Conservation (phyloP, 1,140 invertebrate genomes). For the Drosophila pseudoananassae region DNA sequence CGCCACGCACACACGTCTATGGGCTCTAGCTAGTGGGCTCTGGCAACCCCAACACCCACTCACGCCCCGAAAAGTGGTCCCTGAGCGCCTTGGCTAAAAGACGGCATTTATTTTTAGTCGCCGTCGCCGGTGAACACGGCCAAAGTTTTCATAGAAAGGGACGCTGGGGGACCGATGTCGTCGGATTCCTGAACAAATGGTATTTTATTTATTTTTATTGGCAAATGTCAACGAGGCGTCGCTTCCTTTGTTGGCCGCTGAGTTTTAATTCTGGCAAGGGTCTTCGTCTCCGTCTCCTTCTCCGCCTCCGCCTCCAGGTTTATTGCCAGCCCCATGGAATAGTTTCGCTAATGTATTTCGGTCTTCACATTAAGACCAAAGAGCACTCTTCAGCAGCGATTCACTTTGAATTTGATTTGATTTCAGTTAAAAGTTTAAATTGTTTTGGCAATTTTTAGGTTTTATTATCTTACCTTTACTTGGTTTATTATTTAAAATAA, state of each 20-base stretch:
- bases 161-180: constrained; percentile 9
- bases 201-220: constrained; percentile 82
- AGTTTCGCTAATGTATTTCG: constrained; percentile 57
- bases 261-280: constrained; percentile 55
- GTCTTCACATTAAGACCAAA: constrained; percentile 19
- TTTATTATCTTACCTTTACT: too few species aligned
- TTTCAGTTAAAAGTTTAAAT: constrained; percentile 19
- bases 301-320: constrained; percentile 13
- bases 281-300: background rate
- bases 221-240: constrained; percentile 78
- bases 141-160: constrained; percentile 14
- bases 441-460: background rate
- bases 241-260: constrained; percentile 50
- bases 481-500: too few species aligned
- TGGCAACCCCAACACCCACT: constrained; percentile 7
- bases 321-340: constrained; percentile 36
- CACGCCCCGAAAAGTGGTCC: constrained; percentile 58
- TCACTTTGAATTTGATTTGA: constrained; percentile 16
- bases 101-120: constrained; percentile 73
- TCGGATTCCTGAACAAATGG: constrained; percentile 61
- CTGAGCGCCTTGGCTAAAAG: constrained; percentile 62
- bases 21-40: constrained; percentile 1
- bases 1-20: constrained; percentile 66
- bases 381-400: constrained; percentile 18
- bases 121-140: constrained; percentile 39